phyloP scores from a whole-genome alignment of 2,797 vertebrate species.

The Epinephelus awoara region DNA sequence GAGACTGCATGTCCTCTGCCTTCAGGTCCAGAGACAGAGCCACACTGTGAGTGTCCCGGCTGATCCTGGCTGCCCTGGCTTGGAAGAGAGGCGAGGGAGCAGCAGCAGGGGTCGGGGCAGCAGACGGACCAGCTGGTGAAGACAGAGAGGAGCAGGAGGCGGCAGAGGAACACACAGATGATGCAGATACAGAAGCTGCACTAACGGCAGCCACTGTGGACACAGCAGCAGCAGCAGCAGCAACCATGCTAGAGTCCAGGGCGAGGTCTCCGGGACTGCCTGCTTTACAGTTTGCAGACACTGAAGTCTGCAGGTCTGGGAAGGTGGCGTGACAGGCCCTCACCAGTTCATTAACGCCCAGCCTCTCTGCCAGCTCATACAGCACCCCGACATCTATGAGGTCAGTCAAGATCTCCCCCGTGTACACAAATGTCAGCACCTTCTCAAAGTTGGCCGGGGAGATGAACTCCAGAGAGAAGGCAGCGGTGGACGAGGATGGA shows the following conservation, averaged over 20 bases:
- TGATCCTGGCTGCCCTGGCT: slow-evolving; percentile 21
- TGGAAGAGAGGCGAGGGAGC: slow-evolving; percentile 75
- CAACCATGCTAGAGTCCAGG: slow-evolving; percentile 54
- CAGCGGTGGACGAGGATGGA: slow-evolving; percentile 79
- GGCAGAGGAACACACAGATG: slow-evolving; percentile 79
- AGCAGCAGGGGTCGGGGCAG: slow-evolving; percentile 68
- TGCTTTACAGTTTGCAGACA: slow-evolving; percentile 74
- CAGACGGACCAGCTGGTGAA: slow-evolving; percentile 81
- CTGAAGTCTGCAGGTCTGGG: slow-evolving; percentile 92
- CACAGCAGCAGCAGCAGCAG: neutral
- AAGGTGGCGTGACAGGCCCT: slow-evolving; percentile 94
- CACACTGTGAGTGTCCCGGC: slow-evolving; percentile 5
- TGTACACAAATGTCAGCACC: slow-evolving; percentile 96
- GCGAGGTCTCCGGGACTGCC: slow-evolving; percentile 60
- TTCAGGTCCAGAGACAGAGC: slow-evolving; percentile 83
- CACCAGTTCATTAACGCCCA: slow-evolving; percentile 93
- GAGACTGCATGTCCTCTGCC: slow-evolving; percentile 85
- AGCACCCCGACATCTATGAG: slow-evolving; percentile 96
- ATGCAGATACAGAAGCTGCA: slow-evolving; percentile 35
- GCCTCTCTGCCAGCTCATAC: slow-evolving; percentile 94
- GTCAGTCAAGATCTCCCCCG: slow-evolving; percentile 94
- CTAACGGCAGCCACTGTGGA: neutral
- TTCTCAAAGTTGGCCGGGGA: slow-evolving; percentile 96
- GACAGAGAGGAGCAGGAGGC: slow-evolving; percentile 86
- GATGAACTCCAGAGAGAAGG: slow-evolving; percentile 94